phyloP scores from a whole-genome alignment of 2,797 vertebrate genomes.

The Pseudomugil gertrudae region DNA sequence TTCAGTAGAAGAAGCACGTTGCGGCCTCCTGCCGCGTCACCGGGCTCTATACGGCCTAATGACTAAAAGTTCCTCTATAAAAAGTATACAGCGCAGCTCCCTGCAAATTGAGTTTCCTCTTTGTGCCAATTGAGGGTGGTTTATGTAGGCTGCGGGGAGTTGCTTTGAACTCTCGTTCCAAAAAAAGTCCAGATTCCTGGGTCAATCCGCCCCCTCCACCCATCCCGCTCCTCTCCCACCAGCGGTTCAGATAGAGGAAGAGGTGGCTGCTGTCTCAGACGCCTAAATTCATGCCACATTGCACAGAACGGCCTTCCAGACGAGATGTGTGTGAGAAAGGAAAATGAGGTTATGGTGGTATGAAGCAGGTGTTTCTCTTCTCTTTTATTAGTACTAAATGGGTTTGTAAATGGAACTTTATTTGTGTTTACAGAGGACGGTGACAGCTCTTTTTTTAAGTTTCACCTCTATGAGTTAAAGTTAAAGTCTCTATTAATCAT shows the following conservation, averaged over 20 bases:
- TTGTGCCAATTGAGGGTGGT: slow-evolving; percentile 89
- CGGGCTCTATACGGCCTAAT: slow-evolving; percentile 84
- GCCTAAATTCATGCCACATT: slow-evolving; percentile 79
- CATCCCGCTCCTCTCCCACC: slow-evolving; percentile 52
- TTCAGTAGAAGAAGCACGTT: slow-evolving; percentile 72
- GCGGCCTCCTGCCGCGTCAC: slow-evolving; percentile 73
- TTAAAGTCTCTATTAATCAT: slow-evolving; percentile 38
- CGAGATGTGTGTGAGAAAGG: slow-evolving; percentile 51
- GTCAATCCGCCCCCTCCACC: slow-evolving; percentile 65
- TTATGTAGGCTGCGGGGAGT: slow-evolving; percentile 86
- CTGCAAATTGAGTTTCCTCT: slow-evolving; percentile 90
- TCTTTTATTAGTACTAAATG: slow-evolving; percentile 81
- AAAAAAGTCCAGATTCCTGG: slow-evolving; percentile 78
- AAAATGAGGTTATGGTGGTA: slow-evolving; percentile 70
- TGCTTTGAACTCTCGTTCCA: slow-evolving; percentile 85
- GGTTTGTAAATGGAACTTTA: slow-evolving; percentile 79
- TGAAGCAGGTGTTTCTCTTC: slow-evolving; percentile 77
- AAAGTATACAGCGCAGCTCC: slow-evolving; percentile 85
- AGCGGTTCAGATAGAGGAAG: slow-evolving; percentile 72
- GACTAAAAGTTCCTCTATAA: slow-evolving; percentile 89
- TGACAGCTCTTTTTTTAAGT: slow-evolving; percentile 49
- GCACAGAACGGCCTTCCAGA: slow-evolving; percentile 54
- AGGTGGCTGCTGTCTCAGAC: slow-evolving; percentile 73
- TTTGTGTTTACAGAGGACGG: slow-evolving; percentile 69
- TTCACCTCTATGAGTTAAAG: slow-evolving; percentile 48